These are phyloP conservation scores for Muscicapa adusta DNA, from an alignment of 2,113 vertebrate species.

Conservation along the genomic window DNA sequence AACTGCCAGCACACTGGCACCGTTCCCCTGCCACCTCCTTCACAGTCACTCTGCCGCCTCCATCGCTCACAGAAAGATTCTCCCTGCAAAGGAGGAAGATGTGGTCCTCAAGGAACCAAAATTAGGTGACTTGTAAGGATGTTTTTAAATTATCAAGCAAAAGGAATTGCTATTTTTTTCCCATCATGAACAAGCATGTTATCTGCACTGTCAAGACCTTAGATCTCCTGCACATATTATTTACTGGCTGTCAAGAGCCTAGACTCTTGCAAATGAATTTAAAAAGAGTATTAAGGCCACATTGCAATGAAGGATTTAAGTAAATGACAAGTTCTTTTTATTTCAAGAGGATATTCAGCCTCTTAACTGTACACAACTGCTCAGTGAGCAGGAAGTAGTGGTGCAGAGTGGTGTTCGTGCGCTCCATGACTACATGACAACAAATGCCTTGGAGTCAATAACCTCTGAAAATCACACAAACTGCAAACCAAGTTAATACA, in stretches of 20 bases:
- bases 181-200: neutral
- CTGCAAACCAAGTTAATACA: neutral
- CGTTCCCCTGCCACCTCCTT: neutral
- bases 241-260: neutral
- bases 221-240: neutral
- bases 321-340: neutral
- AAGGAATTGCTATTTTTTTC: neutral
- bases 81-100: neutral
- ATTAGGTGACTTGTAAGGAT: neutral
- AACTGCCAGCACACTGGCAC: neutral
- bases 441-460: neutral
- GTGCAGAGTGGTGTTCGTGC: neutral
- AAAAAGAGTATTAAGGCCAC: neutral
- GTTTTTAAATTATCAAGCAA: neutral
- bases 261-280: neutral
- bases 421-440: neutral
- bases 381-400: neutral
- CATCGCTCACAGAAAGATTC: neutral
- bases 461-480: neutral
- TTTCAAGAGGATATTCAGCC: neutral
- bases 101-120: neutral
- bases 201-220: neutral
- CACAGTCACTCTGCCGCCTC: rapidly evolving
- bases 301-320: neutral
- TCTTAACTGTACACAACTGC: neutral